A percentile compares a stretch with the other conserved stretches of the same genome.
phyloP scores from a whole-genome alignment of 2,888 invertebrate genomes.

The Pandemis corylana region DNA sequence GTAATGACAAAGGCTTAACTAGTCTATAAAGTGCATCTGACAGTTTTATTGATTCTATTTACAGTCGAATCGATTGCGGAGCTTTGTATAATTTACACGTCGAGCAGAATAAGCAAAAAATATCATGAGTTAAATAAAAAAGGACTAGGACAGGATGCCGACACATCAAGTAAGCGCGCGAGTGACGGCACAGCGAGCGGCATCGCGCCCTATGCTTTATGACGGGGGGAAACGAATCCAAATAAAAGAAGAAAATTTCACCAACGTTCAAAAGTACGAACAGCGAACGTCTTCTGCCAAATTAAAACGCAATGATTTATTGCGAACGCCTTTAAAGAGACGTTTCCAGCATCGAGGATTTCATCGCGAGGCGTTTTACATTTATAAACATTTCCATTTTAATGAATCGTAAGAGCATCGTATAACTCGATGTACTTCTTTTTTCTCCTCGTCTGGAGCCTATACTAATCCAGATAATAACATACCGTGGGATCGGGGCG shows the following conservation, averaged over 20 bases:
- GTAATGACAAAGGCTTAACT: conserved; percentile 4
- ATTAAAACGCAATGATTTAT: conserved; percentile 75
- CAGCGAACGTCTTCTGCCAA: conserved; percentile 66
- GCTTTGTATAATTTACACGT: conserved; percentile 36
- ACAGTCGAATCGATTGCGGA: conserved; percentile 23
- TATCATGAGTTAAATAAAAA: conserved; percentile 39
- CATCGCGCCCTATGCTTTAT: conserved; percentile 67
- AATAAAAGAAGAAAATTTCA: conserved; percentile 68
- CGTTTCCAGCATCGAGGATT: conserved; percentile 39
- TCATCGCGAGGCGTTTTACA: conserved; percentile 9
- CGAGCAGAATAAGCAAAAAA: conserved; percentile 28
- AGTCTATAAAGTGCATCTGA: conserved; percentile 14
- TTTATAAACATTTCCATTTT: conserved; percentile 20
- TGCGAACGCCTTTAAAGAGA: conserved; percentile 51
- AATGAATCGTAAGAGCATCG: conserved; percentile 11
- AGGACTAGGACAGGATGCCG: conserved; percentile 43
- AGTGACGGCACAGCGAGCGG: conserved; percentile 57
- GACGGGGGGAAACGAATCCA: conserved; percentile 61
- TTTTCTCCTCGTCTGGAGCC: conserved; percentile 15
- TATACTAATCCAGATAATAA: conserved; percentile 58
- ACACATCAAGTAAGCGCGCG: conserved; percentile 50
- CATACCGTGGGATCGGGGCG: conserved; percentile 54
- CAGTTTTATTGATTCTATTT: conserved; percentile 27
- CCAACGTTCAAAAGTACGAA: conserved; percentile 60
- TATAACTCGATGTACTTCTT: conserved; percentile 8